Evolutionary conservation across 2,113 vertebrate genomes (phyloP).

Genomic region (Athene noctua): DNA sequence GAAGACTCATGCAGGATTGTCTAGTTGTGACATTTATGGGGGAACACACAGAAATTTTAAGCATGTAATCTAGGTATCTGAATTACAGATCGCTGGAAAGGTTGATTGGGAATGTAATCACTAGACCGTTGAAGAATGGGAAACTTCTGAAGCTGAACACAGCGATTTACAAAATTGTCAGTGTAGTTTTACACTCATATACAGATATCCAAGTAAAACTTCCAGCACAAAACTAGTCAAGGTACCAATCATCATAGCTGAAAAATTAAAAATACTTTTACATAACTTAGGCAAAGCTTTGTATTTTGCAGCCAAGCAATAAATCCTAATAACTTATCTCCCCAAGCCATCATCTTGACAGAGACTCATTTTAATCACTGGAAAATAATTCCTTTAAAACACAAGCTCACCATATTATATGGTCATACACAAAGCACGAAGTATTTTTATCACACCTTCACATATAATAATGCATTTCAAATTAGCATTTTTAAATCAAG

Average conservation of each 20-base stretch:
- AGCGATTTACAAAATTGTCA: not conserved
- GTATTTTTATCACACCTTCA: not conserved
- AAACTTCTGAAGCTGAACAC: not conserved
- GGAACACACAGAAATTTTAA: not conserved
- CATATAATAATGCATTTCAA: not conserved
- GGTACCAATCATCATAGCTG: not conserved
- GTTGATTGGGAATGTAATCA: not conserved
- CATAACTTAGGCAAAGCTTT: not conserved
- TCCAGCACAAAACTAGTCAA: not conserved
- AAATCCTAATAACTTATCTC: not conserved
- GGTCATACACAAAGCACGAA: not conserved
- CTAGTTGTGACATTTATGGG: not conserved
- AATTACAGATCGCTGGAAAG: not conserved
- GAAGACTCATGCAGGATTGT: not conserved
- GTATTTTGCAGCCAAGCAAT: not conserved
- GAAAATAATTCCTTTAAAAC: not conserved
- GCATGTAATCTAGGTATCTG: not conserved
- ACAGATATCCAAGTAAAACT: not conserved
- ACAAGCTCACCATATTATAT: not conserved
- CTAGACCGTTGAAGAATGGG: not conserved
- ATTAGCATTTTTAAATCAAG: not conserved
- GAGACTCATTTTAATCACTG: not conserved
- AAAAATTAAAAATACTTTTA: not conserved
- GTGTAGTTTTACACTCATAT: not conserved
- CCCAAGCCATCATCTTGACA: not conserved